Conservation (phyloP, 2,113 vertebrate genomes). For the Campylomormyrus numenius region DNA sequence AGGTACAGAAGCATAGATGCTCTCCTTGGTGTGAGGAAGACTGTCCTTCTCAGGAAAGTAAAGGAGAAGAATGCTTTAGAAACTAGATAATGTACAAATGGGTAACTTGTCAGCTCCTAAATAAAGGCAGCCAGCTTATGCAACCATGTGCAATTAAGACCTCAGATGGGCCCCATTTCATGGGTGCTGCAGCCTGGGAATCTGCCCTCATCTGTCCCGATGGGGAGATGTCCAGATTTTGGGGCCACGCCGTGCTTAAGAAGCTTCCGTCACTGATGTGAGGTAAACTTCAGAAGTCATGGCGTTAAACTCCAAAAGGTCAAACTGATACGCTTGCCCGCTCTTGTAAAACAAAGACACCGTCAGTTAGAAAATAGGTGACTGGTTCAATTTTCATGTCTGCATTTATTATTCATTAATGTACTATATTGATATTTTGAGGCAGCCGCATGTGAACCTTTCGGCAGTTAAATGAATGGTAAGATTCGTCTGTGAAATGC, state of each 20-base stretch:
- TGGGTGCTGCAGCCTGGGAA: background rate
- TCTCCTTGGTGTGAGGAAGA: background rate
- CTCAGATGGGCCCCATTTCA: background rate
- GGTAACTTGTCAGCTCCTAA: background rate
- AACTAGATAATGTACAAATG: conserved; percentile 15
- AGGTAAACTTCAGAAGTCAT: background rate
- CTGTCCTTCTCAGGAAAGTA: background rate
- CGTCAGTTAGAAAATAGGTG: background rate
- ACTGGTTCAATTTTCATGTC: background rate
- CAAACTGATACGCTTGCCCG: background rate
- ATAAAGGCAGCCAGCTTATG: conserved; percentile 6
- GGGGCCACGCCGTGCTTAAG: background rate
- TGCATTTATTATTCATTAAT: background rate
- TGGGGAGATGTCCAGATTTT: background rate
- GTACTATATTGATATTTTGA: background rate
- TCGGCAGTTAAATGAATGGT: background rate
- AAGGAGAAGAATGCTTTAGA: background rate
- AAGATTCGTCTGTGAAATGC: background rate
- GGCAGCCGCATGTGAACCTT: background rate
- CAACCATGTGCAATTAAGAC: background rate
- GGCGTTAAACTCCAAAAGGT: background rate
- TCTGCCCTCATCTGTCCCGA: background rate
- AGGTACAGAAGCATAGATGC: background rate
- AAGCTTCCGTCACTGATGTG: background rate
- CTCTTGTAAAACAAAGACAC: background rate